Conservation (phyloP, 2,888 invertebrate genomes). For the Leptura quadrifasciata region DNA sequence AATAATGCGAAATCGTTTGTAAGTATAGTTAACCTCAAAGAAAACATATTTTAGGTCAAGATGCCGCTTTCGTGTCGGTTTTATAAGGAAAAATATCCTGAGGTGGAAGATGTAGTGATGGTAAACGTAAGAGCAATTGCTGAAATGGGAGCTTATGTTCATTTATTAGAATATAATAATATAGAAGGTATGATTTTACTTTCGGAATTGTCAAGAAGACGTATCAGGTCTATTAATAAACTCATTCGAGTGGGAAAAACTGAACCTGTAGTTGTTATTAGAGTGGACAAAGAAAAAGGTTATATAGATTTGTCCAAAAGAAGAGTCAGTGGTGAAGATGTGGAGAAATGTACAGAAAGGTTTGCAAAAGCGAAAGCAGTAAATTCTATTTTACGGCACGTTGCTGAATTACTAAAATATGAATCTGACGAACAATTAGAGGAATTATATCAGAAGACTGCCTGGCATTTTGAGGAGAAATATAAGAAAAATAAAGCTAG, state of each 20-base stretch:
- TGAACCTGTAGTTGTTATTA: constrained; percentile 98
- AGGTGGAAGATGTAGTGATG: constrained; percentile 99
- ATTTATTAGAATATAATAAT: constrained; percentile 97
- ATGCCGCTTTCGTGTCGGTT: constrained; percentile 97
- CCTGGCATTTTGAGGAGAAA: constrained; percentile 98
- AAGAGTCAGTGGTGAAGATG: constrained; percentile 98
- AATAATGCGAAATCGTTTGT: not conserved
- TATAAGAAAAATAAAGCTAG: constrained; percentile 96
- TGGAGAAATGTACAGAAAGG: constrained; percentile 98
- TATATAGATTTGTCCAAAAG: constrained; percentile 99
- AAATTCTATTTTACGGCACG: constrained; percentile 97
- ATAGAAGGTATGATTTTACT: constrained; percentile 99
- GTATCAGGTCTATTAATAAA: constrained; percentile 99
- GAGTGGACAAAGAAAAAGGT: constrained; percentile 99
- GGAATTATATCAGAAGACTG: constrained; percentile 95
- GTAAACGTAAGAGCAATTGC: constrained; percentile 98
- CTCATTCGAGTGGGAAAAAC: constrained; percentile 98
- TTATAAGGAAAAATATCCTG: constrained; percentile 98
- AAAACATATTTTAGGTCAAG: constrained; percentile 65
- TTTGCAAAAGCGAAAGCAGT: constrained; percentile 99
- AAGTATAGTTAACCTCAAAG: constrained; percentile 41
- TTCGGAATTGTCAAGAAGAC: constrained; percentile 97
- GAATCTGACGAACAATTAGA: constrained; percentile 95
- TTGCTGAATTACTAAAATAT: constrained; percentile 95
- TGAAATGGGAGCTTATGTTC: constrained; percentile 99